Base-by-base conservation (phyloP, 2,888 invertebrate species). In the Pharmacophagus antenor region DNA sequence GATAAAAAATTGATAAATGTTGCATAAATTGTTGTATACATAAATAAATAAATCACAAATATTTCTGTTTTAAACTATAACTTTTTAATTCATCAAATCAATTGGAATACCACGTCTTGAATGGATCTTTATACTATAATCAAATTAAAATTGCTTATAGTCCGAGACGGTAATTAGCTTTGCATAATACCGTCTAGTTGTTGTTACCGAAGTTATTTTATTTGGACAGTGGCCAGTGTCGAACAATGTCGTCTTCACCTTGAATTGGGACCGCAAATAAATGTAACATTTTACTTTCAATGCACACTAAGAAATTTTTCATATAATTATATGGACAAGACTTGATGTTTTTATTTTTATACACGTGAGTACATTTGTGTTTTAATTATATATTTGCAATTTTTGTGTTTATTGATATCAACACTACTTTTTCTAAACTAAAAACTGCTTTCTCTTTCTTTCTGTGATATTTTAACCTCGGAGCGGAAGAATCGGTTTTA, bases 221-320 rank as follows among this genome's bases (percentile, higher is more conserved):
- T 56, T 78, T 85, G 85, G 86, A 79, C 63, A 48, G 53, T 57
- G 66, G 80, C 86, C 86, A 86, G 79, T 64, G 63, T 22, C 62
- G 65, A 74, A 79, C 80, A 82, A 75, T 74, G 67, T 73, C 76
- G 71, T 71, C 71, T 70, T 80, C 77, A 83, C 85, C 86, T 86
- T 85, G 86, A 72, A 64, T 67, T 70, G 65, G 62, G 59, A 79
- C 78, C 80, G 73, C 74, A 83, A 84, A 84, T 85, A 84, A 84
- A 75, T 70, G 69, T 71, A 68, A 66, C 65, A 71, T 71, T 73
- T 76, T 73, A 71, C 71, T 70, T 68, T 66, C 46, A 65, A 63
- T 72, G 70, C 71, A 69, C 68, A 64, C 70, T 62, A 56, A 67
- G 69, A 67, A 74, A 62, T 27, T 17, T 31, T 31, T 15, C 20